These are phyloP conservation scores for Herminia tarsipennalis DNA, from an alignment of 2,888 invertebrate species.

Conservation along the genomic window DNA sequence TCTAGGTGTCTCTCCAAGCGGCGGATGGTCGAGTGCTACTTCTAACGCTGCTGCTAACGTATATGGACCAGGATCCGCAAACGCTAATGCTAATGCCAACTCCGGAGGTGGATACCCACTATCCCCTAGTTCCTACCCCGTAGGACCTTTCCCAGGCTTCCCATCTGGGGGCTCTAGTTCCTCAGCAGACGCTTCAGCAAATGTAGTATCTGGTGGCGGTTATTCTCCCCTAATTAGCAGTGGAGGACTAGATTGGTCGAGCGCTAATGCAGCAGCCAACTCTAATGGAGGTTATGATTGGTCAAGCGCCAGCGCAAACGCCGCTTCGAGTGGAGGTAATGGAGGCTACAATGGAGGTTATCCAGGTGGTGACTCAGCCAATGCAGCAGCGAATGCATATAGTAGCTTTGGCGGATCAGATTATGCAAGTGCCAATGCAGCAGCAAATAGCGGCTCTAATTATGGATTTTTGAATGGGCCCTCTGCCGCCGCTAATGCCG, in stretches of 20 bases:
- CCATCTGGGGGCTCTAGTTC: not conserved
- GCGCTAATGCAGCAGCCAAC: slow-evolving; percentile 18
- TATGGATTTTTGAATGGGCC: no score
- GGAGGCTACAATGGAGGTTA: no score
- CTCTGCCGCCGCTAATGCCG: no score
- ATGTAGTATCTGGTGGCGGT: slow-evolving; percentile 1
- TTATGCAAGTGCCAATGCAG: no score
- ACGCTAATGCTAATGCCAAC: slow-evolving; percentile 10
- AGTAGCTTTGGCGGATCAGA: no score
- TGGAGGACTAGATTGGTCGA: not conserved
- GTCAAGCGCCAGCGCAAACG: no score
- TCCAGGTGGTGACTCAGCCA: no score
- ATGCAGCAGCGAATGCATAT: no score
- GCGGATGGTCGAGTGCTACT: slow-evolving; percentile 4
- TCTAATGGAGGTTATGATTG: not conserved
- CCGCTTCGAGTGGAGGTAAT: no score
- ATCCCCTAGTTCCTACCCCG: not conserved
- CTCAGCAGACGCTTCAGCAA: slow-evolving; percentile 7
- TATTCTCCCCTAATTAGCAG: not conserved
- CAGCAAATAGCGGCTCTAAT: no score
- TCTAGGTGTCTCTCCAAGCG: not conserved
- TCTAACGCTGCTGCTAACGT: slow-evolving; percentile 15
- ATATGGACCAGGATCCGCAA: slow-evolving; percentile 9
- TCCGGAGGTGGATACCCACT: not conserved
- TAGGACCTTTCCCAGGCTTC: not conserved